phyloP scores from a whole-genome alignment of 2,888 invertebrate genomes.

The Luperina nickerlii region DNA sequence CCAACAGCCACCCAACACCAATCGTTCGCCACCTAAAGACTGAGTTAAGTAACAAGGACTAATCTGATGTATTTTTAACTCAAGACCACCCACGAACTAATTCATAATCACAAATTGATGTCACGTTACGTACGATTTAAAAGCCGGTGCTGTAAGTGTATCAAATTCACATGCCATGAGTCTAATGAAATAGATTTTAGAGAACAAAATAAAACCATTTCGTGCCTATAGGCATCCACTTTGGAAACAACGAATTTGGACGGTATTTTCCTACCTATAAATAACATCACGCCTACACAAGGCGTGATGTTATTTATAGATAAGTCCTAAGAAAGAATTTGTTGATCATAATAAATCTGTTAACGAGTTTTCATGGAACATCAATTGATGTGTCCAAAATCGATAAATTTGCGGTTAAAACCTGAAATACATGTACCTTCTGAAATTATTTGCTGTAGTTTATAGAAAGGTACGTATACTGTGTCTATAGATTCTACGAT shows the following conservation, averaged over 20 bases:
- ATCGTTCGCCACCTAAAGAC: not conserved
- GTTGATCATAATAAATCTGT: not conserved
- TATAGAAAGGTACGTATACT: not conserved
- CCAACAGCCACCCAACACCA: not conserved
- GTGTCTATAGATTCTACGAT: not conserved
- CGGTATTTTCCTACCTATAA: not conserved
- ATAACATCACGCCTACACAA: not conserved
- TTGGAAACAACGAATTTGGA: not conserved
- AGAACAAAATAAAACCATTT: not conserved
- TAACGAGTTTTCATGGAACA: not conserved
- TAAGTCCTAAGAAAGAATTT: too few relatives aligned
- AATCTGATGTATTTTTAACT: constrained; percentile 31
- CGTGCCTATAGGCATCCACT: not conserved
- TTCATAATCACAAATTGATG: constrained; percentile 24
- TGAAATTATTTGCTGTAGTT: not conserved
- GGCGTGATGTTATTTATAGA: too few relatives aligned
- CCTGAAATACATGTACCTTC: not conserved
- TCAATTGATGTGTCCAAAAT: too few relatives aligned
- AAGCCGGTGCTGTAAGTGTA: not conserved
- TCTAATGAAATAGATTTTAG: not conserved
- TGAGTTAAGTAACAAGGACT: constrained; percentile 26
- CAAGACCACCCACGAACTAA: constrained; percentile 34
- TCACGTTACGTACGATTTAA: constrained; percentile 2
- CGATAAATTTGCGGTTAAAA: not conserved
- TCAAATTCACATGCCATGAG: not conserved